Evolutionary conservation across 2,797 vertebrate species (phyloP).

Genomic region (Austrolebias charrua): DNA sequence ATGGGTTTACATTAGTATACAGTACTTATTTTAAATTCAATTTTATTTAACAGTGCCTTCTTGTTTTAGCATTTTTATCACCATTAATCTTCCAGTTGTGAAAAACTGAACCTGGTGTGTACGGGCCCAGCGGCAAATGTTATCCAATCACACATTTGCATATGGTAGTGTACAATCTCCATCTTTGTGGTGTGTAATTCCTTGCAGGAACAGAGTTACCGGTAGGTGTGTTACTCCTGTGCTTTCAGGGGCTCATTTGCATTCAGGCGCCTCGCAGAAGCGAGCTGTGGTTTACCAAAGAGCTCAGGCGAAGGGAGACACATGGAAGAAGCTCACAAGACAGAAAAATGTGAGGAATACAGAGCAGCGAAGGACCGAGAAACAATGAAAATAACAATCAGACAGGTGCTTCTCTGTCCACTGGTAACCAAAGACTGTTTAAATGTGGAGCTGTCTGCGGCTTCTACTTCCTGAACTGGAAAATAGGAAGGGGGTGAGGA

Average conservation of each 20-base stretch:
- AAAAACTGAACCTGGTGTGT: not conserved
- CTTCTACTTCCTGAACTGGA: no score
- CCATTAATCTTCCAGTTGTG: not conserved
- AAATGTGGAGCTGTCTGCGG: no score
- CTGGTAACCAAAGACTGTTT: no score
- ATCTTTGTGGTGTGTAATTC: conserved; percentile 22
- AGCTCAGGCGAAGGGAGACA: conserved; percentile 48
- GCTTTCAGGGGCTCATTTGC: conserved; percentile 49
- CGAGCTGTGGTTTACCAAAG: conserved; percentile 57
- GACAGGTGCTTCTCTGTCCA: no score
- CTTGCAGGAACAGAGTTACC: conserved; percentile 17
- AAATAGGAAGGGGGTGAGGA: no score
- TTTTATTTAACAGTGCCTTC: not conserved
- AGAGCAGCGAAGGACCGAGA: conserved; percentile 38
- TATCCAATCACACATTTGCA: not conserved
- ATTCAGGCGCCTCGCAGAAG: conserved; percentile 57
- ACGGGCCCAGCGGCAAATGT: not conserved
- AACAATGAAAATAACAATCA: conserved; percentile 12
- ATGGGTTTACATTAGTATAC: no score
- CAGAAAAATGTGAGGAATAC: conserved; percentile 50
- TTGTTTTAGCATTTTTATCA: not conserved
- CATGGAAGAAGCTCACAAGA: conserved; percentile 37
- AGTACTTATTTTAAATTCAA: no score
- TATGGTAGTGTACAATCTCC: conserved; percentile 3
- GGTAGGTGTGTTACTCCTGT: conserved; percentile 19